phyloP scores from a whole-genome alignment of 1,140 invertebrate species.

The Himalopsyche phryganea region DNA sequence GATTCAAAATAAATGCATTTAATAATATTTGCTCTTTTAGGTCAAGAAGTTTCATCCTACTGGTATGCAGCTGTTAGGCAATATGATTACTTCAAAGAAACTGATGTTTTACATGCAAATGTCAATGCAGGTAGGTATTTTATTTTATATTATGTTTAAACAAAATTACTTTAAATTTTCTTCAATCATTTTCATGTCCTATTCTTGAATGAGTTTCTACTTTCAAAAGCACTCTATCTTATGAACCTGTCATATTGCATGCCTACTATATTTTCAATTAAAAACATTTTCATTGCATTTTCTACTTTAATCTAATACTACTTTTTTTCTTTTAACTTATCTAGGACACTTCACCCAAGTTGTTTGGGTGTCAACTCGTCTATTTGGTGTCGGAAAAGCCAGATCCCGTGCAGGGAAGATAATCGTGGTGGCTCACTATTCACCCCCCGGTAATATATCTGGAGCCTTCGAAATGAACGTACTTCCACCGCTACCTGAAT shows the following conservation, averaged over 20 bases:
- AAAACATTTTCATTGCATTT: no score
- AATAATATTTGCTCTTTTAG: no score
- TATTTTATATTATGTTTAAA: no score
- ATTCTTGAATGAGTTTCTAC: no score
- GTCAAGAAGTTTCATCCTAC: constrained; percentile 76
- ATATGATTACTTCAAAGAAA: constrained; percentile 72
- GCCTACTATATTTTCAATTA: no score
- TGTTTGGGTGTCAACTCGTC: constrained; percentile 75
- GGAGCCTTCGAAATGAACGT: constrained; percentile 76
- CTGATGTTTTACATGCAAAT: constrained; percentile 69
- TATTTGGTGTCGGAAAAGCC: constrained; percentile 81
- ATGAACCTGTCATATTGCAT: no score
- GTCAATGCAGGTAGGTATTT: constrained; percentile 68
- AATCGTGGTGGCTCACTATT: constrained; percentile 79
- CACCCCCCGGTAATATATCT: constrained; percentile 71
- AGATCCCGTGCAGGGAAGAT: constrained; percentile 70
- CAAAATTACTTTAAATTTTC: no score
- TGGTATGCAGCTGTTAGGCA: constrained; percentile 80
- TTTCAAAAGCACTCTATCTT: no score
- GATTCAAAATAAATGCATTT: no score
- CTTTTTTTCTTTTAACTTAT: no score
- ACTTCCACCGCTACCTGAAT: constrained; percentile 62
- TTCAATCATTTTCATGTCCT: no score
- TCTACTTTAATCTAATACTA: no score
- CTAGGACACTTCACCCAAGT: constrained; percentile 88